Base-by-base conservation (phyloP, 2,888 invertebrate genomes). In the Pyrrhia umbra region DNA sequence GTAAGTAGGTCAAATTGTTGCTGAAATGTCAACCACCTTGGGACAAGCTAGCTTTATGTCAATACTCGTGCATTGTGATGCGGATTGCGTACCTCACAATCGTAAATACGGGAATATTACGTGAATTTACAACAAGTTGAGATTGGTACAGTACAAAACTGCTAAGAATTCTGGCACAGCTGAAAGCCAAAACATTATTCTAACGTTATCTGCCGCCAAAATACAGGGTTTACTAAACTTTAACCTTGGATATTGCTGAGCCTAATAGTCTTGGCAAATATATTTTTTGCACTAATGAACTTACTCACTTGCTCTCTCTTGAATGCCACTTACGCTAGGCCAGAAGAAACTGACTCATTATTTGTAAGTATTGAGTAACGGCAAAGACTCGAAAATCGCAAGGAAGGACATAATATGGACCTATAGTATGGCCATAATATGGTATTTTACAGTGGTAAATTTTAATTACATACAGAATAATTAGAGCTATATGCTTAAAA, bases 51-150 rank as follows among this genome's bases (percentile, higher is more conserved):
- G 75, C 61, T 62, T 54, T 58, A 15, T 51, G 63, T 43, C 61
- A 45, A 71, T 71, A 75, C 13, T 52, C 34, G 37, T 57, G 68
- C 58, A 73, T 56, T 73, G 66, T 72, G 45, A 68, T 72, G 73
- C 66, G 54, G 66, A 64, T 50, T 15, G 45, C 39, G 39, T 64
- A 30, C 23, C 39, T 40, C 16, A 21, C 43, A 39, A 45, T 23
- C 6, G 25, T 21, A 39, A 34, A 40, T 8, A 16, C 20, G 20
- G n/a, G 10, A 6, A n/a, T 46, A 15, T 25, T 15, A 15, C 15
- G 6, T 8, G 6, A n/a, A 15, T 37, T 37, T 37, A 6, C n/a
- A 37, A 37, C 13, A 37, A 37, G 2, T 37, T 15, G 37, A 15
- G 15, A 37, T n/a, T n/a, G 4, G 39, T 15, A 9, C 2, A 2